A percentile compares a stretch with the other conserved stretches of the same genome.
phyloP scores from a whole-genome alignment of 1,140 invertebrate species.

The Bombus waltoni region DNA sequence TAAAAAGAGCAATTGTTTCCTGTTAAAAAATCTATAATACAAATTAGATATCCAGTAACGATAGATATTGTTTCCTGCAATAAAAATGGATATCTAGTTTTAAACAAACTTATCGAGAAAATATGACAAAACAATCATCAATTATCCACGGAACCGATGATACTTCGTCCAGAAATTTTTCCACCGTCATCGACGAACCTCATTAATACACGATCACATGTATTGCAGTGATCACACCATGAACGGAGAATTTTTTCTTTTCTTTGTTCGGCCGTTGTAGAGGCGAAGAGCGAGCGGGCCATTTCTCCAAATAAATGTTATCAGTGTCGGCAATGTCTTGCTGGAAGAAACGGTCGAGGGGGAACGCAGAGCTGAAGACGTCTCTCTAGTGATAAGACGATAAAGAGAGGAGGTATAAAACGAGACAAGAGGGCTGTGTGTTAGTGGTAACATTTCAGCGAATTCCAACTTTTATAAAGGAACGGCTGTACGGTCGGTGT shows the following conservation, averaged over 20 bases:
- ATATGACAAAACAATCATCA: not conserved
- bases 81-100: not conserved
- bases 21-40: not conserved
- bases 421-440: conserved; percentile 65
- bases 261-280: conserved; percentile 54
- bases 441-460: conserved; percentile 56
- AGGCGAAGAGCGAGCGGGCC: conserved; percentile 31
- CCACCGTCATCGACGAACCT: conserved; percentile 6
- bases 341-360: conserved; percentile 14
- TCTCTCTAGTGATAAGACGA: conserved; percentile 67
- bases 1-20: too few species aligned
- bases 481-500: conserved; percentile 41
- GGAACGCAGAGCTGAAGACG: conserved; percentile 57
- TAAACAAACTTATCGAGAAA: not conserved
- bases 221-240: not conserved
- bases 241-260: conserved; percentile 44
- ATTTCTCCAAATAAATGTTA: conserved; percentile 69
- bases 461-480: conserved; percentile 60
- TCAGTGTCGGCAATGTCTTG: conserved; percentile 66
- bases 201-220: not conserved
- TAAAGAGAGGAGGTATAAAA: conserved; percentile 69
- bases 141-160: not conserved
- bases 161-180: not conserved
- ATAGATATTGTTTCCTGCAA: not conserved
- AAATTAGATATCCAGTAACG: not conserved